Base-by-base conservation (phyloP, 2,113 vertebrate species). In the Cavia aperea region DNA sequence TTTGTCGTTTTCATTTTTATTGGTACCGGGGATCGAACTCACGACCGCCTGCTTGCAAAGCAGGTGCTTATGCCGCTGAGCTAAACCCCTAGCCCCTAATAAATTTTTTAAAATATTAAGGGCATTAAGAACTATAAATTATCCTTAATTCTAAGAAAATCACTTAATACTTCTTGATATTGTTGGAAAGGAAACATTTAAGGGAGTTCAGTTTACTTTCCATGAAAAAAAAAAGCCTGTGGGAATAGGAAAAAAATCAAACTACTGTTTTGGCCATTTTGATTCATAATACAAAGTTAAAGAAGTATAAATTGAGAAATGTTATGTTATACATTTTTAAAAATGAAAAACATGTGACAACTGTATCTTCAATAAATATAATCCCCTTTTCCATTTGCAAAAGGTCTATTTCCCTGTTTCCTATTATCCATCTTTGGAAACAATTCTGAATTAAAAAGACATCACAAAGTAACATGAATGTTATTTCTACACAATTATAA, bases 111-210 rank as follows among this genome's bases (percentile, higher is more conserved):
- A 86, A 90, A 93, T 26, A n/a, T 13, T 83, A 66, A 66, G 23
- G 36, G 14, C 77, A 79, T 4, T 46, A 13, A 94, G 89, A 81
- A 84, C 75, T 73, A 92, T 72, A 94, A 73, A 84, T 11, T 84
- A 58, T 16, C 12, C 56, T 81, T 86, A 78, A 85, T 83, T 91
- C 83, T n/a, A 92, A 94, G 58, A 93, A 87, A 56, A 66, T 90
- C 39, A 89, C 4, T 36, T 90, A 81, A 77, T 60, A 86, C 29
- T 83, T 93, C 56, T 94, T 89, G 39, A 43, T 63, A 86, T 6
- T 75, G 5, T 10, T 65, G 29, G 19, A 94, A 93, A 88, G 66
- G 49, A 81, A 91, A 82, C 66, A 92, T 68, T 81, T 86, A 84
- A 84, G 9, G 73, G 56, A 93, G 86, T 18, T 83, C 65, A 83